Evolutionary conservation across 2,113 vertebrate genomes (phyloP).

Genomic region (Bothrops jararaca): DNA sequence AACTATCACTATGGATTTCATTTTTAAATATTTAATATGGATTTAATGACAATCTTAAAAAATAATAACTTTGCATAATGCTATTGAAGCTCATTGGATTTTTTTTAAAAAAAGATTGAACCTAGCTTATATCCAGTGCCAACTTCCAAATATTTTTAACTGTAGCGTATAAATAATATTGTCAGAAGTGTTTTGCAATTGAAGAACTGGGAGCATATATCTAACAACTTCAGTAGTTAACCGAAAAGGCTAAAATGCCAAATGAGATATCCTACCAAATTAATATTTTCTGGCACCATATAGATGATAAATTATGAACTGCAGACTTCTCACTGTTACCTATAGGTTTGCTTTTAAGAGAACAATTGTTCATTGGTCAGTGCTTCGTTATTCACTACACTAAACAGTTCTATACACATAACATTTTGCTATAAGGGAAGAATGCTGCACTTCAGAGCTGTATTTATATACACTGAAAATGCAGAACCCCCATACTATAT

Average conservation of each 20-base stretch:
- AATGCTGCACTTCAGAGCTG: not conserved
- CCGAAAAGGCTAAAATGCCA: not conserved
- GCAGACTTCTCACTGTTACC: not conserved
- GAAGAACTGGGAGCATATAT: not conserved
- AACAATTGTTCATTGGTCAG: constrained; percentile 26
- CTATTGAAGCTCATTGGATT: not conserved
- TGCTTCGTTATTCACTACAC: fast-evolving
- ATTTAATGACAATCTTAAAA: not conserved
- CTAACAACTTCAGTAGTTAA: not conserved
- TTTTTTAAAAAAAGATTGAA: not conserved
- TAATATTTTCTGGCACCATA: not conserved
- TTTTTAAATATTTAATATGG: not conserved
- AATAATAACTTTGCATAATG: not conserved
- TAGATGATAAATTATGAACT: constrained; percentile 40
- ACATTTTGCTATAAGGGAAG: not conserved
- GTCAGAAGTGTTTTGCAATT: not conserved
- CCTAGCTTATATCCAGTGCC: not conserved
- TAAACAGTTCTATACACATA: not conserved
- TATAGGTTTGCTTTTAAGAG: constrained; percentile 27
- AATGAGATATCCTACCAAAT: not conserved
- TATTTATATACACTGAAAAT: not conserved
- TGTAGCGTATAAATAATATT: not conserved
- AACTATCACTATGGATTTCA: not conserved
- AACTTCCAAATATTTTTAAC: not conserved
- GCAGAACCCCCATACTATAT: not conserved